Percentiles rank a stretch among this genome's conserved stretches.
Evolutionary conservation across 1,140 invertebrate genomes (phyloP).

Genomic region (Hermatobates lingyangjiaoensis): DNA sequence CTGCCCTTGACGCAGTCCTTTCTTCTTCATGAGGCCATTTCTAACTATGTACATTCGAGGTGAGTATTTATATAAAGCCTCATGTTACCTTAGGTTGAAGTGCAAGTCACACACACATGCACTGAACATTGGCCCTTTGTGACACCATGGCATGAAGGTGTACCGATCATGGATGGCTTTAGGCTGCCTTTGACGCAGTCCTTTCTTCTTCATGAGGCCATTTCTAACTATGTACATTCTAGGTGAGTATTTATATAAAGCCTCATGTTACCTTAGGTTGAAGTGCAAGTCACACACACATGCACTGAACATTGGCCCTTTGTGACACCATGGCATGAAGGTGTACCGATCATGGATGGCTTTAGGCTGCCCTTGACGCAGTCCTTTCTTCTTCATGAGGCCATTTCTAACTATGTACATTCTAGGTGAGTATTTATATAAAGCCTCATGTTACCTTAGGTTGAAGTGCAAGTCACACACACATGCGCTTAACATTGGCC

Average conservation of each 20-base stretch:
- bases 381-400: constrained; percentile 68
- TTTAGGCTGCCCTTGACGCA: constrained; percentile 71
- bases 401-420: too few relatives aligned
- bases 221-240: too few relatives aligned
- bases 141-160: constrained; percentile 61
- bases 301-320: too few relatives aligned
- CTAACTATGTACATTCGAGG: constrained; percentile 59
- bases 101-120: too few relatives aligned
- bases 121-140: too few relatives aligned
- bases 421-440: too few relatives aligned
- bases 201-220: constrained; percentile 65
- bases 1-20: constrained; percentile 74
- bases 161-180: constrained; percentile 72
- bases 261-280: too few relatives aligned
- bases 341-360: constrained; percentile 65
- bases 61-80: neutral
- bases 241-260: too few relatives aligned
- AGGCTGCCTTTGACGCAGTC: constrained; percentile 68
- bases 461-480: too few relatives aligned
- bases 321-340: constrained; percentile 68
- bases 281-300: too few relatives aligned
- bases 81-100: neutral
- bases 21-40: constrained; percentile 61
- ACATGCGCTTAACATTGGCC: too few relatives aligned
- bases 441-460: too few relatives aligned